phyloP scores from a whole-genome alignment of 2,113 vertebrate species.

The Sakesphorus luctuosus region DNA sequence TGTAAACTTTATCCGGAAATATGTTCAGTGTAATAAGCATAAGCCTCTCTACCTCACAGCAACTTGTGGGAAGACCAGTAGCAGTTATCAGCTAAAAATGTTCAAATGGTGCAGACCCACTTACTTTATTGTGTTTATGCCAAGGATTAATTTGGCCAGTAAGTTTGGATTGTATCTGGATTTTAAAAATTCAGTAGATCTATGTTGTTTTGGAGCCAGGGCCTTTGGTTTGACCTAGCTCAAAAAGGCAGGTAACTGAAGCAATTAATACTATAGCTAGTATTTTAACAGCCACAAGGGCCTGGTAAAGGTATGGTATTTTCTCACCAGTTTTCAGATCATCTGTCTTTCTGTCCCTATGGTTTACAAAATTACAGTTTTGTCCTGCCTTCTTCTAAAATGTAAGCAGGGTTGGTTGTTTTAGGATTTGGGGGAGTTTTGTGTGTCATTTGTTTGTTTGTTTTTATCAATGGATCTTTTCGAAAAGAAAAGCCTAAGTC shows the following conservation, averaged over 20 bases:
- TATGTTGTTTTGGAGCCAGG: not conserved
- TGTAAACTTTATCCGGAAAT: not conserved
- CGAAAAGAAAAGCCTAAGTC: not conserved
- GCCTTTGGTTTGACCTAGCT: not conserved
- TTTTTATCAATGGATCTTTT: slow-evolving; percentile 29
- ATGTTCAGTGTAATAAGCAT: not conserved
- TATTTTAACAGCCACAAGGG: not conserved
- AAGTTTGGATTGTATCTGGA: not conserved
- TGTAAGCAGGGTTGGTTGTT: not conserved
- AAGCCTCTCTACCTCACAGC: not conserved
- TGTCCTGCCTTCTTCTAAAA: not conserved
- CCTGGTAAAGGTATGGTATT: not conserved
- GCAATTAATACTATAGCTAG: not conserved
- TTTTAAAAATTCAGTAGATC: not conserved
- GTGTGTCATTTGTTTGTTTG: not conserved
- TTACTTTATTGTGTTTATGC: not conserved
- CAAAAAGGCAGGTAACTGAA: not conserved
- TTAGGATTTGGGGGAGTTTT: not conserved
- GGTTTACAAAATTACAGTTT: not conserved
- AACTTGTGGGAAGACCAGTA: not conserved
- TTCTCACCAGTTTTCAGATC: not conserved
- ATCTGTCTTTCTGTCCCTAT: not conserved
- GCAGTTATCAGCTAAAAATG: not conserved
- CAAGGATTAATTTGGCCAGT: not conserved
- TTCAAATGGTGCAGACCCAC: not conserved